Evolutionary conservation across 2,113 vertebrate species (phyloP).

Genomic region (Sinosuthora webbiana): DNA sequence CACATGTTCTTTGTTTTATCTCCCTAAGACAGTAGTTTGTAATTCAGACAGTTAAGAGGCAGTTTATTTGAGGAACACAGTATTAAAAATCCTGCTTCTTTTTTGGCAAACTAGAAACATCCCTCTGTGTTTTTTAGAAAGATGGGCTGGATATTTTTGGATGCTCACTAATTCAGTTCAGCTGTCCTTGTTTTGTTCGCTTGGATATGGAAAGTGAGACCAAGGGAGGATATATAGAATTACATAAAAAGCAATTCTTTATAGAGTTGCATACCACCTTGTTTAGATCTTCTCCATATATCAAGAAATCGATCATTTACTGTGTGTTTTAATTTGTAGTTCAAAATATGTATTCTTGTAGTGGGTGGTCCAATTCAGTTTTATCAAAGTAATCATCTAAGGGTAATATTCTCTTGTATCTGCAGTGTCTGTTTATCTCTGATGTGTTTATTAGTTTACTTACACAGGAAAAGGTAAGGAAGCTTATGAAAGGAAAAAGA

Average conservation of each 20-base stretch:
- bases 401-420: not conserved
- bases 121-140: slow-evolving; percentile 34
- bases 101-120: slow-evolving; percentile 30
- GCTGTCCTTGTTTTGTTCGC: slow-evolving; percentile 39
- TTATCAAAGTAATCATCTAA: not conserved
- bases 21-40: slow-evolving; percentile 11
- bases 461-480: not conserved
- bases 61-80: slow-evolving; percentile 15
- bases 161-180: slow-evolving; percentile 44
- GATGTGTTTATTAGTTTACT: not conserved
- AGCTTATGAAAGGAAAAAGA: not conserved
- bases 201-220: not conserved
- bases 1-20: slow-evolving; percentile 8
- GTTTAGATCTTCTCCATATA: not conserved
- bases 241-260: slow-evolving; percentile 1
- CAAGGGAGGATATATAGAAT: not conserved
- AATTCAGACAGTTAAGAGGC: slow-evolving; percentile 32
- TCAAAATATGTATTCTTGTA: not conserved
- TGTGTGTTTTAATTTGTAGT: slow-evolving; percentile 3
- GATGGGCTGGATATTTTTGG: slow-evolving; percentile 49
- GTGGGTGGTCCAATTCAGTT: not conserved
- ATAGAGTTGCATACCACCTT: not conserved
- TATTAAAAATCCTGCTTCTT: slow-evolving; percentile 50
- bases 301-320: not conserved
- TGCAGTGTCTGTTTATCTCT: not conserved